These are phyloP conservation scores for Mastigias papua DNA, from an alignment of 30 jellyfish, hydroid and myxozoan genomes.

Conservation along the genomic window DNA sequence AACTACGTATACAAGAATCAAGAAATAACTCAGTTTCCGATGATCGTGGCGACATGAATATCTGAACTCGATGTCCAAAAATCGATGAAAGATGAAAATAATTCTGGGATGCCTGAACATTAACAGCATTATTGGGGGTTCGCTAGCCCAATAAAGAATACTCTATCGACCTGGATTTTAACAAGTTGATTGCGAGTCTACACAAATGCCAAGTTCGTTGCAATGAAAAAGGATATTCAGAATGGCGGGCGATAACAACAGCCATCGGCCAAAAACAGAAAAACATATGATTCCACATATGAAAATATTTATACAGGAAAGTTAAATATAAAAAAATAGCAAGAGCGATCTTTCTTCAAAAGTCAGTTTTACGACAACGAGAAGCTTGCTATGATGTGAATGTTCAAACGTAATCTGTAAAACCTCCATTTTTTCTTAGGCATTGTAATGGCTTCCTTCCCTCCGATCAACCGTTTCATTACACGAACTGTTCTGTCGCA, in stretches of 20 bases:
- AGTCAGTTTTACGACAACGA: too few relatives aligned
- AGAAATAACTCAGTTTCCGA: background rate
- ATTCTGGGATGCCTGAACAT: too few relatives aligned
- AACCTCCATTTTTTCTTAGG: constrained; percentile 5
- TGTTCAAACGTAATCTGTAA: too few relatives aligned
- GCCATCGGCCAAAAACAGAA: background rate
- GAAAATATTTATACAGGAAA: background rate
- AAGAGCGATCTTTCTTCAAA: background rate
- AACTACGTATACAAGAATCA: too few relatives aligned
- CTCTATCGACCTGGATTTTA: too few relatives aligned
- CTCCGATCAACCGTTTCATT: constrained; percentile 1
- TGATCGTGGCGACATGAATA: background rate
- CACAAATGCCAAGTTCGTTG: background rate
- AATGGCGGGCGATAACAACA: background rate
- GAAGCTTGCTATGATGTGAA: too few relatives aligned
- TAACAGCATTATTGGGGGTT: too few relatives aligned
- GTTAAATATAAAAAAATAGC: too few relatives aligned
- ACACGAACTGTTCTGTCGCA: background rate
- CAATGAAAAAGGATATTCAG: background rate
- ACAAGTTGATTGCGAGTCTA: too few relatives aligned
- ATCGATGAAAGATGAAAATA: too few relatives aligned
- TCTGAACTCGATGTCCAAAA: too few relatives aligned
- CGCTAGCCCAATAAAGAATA: too few relatives aligned
- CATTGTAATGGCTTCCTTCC: constrained; percentile 69
- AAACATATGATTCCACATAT: background rate